Conservation (phyloP, 2,888 invertebrate species). For the Platycheirus albimanus region DNA sequence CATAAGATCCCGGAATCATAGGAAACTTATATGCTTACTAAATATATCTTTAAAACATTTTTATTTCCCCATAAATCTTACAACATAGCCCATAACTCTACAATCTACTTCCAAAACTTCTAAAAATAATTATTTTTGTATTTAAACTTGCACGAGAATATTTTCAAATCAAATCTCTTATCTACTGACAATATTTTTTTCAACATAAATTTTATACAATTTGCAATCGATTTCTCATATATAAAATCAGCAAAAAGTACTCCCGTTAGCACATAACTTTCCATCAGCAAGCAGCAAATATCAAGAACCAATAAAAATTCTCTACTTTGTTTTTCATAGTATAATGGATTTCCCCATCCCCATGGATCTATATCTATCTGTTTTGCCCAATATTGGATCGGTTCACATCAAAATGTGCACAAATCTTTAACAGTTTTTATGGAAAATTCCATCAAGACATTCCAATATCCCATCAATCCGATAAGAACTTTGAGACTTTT, state of each 20-base stretch:
- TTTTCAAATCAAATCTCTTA: constrained; percentile 11
- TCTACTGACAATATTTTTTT: constrained; percentile 4
- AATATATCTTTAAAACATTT: too few relatives aligned
- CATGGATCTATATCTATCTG: not conserved
- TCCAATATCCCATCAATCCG: constrained; percentile 60
- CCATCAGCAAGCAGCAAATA: too few relatives aligned
- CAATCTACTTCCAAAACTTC: not conserved
- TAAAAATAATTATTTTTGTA: not conserved
- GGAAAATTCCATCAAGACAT: constrained; percentile 63
- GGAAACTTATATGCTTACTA: too few relatives aligned
- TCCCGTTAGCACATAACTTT: constrained; percentile 27
- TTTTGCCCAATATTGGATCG: not conserved
- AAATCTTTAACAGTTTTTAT: constrained; percentile 59
- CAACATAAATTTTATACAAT: not conserved
- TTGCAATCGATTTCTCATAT: not conserved
- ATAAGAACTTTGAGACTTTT: constrained; percentile 68
- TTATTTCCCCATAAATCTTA: constrained; percentile 1
- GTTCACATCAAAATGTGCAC: constrained; percentile 42
- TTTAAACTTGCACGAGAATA: constrained; percentile 1
- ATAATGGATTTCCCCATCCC: constrained; percentile 31
- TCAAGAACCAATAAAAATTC: constrained; percentile 44
- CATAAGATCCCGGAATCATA: too few relatives aligned
- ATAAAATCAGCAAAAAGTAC: constrained; percentile 2
- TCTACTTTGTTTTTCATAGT: constrained; percentile 41
- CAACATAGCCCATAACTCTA: not conserved